Base-by-base conservation (phyloP, 2,888 invertebrate species). In the Coremacera marginata region DNA sequence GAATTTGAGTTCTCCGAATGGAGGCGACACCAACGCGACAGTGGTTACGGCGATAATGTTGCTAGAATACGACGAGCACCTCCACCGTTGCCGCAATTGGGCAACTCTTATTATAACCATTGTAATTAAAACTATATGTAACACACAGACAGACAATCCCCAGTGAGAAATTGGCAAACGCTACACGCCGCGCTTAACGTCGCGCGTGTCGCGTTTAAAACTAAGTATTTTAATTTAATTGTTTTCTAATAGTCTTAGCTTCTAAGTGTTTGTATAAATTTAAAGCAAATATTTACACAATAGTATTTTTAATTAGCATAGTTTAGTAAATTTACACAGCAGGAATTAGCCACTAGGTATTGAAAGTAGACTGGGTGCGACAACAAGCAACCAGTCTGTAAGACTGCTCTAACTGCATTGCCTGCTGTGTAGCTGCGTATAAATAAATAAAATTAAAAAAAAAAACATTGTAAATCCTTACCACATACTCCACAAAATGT, bases 71-170 rank as follows among this genome's bases (percentile, higher is more conserved):
- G 25, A 51, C 22, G 51, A 16, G 34, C 25, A 31, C 31, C 25
- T n/a, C 27, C 27, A 22, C 11, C 34, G 37, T 22, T 22, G 31
- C 9, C 11, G 9, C n/a, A 51, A 5, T 31, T 19, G 14, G 44
- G 11, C 11, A 44, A 44, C 44, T 19, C 19, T 22, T n/a, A 55
- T 55, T 9, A 19, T 55, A 55, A 55, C 19, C n/a, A 55, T 19
- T 55, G 55, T 55, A 55, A 55, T 63, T 25, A 68, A 51, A 51
- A 14, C 68, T 31, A 70, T 31, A 70, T 31, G 16, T 52, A 52
- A 70, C 22, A 25, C 11, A 49, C 37, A 16, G 65, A 65, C 65
- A 74, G 67, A 67, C 65, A 74, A 67, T 65, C 65, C 70, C 74
- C 74, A 74, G 74, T 74, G 65, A 74, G 67, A 52, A 37, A 67